A percentile compares a stretch with the other conserved stretches of the same genome.
Conservation (phyloP, 2,797 vertebrate species). For the Melanotaenia pygmaea region DNA sequence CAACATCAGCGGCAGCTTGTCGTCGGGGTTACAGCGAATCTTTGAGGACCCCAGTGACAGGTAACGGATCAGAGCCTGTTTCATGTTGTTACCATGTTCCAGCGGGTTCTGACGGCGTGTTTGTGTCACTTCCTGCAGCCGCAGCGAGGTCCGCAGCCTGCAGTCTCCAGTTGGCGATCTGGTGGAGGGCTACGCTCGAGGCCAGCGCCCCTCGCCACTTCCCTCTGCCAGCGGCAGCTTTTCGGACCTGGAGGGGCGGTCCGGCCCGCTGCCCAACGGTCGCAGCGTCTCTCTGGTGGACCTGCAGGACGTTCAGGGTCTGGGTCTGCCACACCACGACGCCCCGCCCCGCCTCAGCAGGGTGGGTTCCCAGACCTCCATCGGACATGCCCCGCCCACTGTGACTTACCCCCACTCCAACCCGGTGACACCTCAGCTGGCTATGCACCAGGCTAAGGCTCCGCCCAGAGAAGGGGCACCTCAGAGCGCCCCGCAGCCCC, state of each 20-base stretch:
- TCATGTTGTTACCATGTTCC: too few species aligned
- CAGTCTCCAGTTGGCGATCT: conserved; percentile 85
- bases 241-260: conserved; percentile 87
- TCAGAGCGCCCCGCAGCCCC: conserved; percentile 91
- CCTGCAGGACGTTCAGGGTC: conserved; percentile 87
- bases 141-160: conserved; percentile 86
- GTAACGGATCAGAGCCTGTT: conserved; percentile 67
- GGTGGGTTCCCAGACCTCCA: conserved; percentile 88
- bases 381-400: conserved; percentile 76
- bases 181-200: conserved; percentile 79
- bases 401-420: conserved; percentile 78
- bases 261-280: conserved; percentile 84
- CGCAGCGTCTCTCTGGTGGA: conserved; percentile 95
- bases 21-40: conserved; percentile 94
- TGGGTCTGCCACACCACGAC: conserved; percentile 77
- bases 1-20: conserved; percentile 91
- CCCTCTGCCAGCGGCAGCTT: conserved; percentile 85
- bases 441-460: conserved; percentile 26
- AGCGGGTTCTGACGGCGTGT: background rate
- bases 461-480: conserved; percentile 82
- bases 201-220: conserved; percentile 84
- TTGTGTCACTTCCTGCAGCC: conserved; percentile 28
- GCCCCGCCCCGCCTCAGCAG: conserved; percentile 82
- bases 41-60: conserved; percentile 91
- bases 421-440: conserved; percentile 74